phyloP scores from a whole-genome alignment of 1,140 invertebrate species.

The Halyomorpha halys region DNA sequence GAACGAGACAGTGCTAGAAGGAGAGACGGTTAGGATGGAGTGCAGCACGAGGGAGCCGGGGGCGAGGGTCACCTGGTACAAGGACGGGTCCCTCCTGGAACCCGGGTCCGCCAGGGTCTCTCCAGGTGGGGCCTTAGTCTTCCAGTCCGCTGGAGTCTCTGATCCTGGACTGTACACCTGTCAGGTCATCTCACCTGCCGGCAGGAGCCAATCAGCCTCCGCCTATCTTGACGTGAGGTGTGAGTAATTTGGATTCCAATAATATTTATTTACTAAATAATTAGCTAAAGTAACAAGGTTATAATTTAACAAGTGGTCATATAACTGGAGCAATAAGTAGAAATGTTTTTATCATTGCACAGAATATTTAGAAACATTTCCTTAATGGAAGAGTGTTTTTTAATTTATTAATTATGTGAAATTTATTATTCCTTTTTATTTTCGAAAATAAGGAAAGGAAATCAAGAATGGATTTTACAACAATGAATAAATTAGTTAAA shows the following conservation, averaged over 20 bases:
- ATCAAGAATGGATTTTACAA: too few relatives aligned
- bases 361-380: too few relatives aligned
- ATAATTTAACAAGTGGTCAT: too few relatives aligned
- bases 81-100: slow-evolving; percentile 52
- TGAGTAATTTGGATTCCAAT: slow-evolving; percentile 42
- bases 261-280: too few relatives aligned
- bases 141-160: slow-evolving; percentile 60
- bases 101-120: slow-evolving; percentile 46
- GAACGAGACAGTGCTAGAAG: slow-evolving; percentile 80
- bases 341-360: too few relatives aligned
- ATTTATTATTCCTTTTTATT: too few relatives aligned
- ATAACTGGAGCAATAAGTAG: too few relatives aligned
- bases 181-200: slow-evolving; percentile 66
- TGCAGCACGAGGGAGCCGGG: slow-evolving; percentile 62
- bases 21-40: slow-evolving; percentile 66
- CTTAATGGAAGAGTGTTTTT: too few relatives aligned
- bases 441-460: too few relatives aligned
- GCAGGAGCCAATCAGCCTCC: slow-evolving; percentile 68
- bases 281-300: too few relatives aligned
- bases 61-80: slow-evolving; percentile 54
- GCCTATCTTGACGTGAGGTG: slow-evolving; percentile 92
- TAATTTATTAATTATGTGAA: too few relatives aligned
- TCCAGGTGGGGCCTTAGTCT: slow-evolving; percentile 62
- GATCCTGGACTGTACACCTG: slow-evolving; percentile 86
- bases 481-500: too few relatives aligned